Evolutionary conservation across 2,113 vertebrate species (phyloP).

Genomic region (Numida meleagris): DNA sequence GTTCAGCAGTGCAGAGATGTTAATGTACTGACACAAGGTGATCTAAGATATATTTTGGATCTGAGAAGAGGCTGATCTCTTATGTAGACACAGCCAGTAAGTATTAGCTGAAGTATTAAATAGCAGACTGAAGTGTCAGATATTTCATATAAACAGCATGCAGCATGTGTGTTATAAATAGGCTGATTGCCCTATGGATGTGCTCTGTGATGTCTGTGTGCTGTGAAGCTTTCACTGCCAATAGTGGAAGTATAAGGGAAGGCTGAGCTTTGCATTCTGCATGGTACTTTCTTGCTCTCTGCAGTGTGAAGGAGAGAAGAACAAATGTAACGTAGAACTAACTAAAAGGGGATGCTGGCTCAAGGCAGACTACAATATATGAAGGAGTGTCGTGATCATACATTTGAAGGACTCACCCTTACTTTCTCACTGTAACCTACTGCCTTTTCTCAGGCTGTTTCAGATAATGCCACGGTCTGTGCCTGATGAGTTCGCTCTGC

Average conservation of each 20-base stretch:
- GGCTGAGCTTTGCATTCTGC: neutral
- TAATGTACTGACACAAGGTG: neutral
- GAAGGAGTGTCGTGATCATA: neutral
- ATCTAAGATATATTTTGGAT: neutral
- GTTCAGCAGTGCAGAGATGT: neutral
- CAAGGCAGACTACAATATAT: neutral
- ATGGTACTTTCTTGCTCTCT: neutral
- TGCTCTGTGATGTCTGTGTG: neutral
- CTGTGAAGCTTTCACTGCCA: neutral
- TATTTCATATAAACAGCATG: neutral
- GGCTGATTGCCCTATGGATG: neutral
- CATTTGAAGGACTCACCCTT: neutral
- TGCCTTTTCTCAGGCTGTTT: neutral
- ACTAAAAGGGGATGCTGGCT: neutral
- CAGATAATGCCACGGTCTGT: rapidly evolving
- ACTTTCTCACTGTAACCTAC: neutral
- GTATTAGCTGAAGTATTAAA: neutral
- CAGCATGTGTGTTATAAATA: neutral
- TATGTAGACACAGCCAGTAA: neutral
- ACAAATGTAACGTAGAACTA: neutral
- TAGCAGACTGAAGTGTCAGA: neutral
- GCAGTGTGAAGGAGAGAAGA: neutral
- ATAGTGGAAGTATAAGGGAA: neutral
- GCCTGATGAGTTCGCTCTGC: neutral
- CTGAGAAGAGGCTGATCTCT: neutral